Evolutionary conservation across 2,797 vertebrate species (phyloP).

Genomic region (Phataginus tricuspis): DNA sequence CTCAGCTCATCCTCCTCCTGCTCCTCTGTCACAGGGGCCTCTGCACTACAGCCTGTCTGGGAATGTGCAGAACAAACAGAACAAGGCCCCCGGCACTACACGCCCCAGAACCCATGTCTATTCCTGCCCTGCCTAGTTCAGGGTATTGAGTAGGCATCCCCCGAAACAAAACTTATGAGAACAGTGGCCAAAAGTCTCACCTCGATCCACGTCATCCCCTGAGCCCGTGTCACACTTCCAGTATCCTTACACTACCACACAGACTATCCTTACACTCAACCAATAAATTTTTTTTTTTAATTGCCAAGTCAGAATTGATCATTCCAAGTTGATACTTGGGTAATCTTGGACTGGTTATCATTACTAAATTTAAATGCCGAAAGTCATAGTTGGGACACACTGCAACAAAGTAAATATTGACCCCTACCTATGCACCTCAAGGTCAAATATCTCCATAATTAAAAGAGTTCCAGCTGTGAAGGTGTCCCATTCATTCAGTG

Average conservation of each 20-base stretch:
- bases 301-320: not conserved
- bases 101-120: not conserved
- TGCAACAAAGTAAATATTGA: not conserved
- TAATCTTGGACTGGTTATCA: not conserved
- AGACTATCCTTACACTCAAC: not conserved
- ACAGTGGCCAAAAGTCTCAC: not conserved
- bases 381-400: not conserved
- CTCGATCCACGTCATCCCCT: too few species aligned
- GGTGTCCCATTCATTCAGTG: not conserved
- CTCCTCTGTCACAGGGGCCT: not conserved
- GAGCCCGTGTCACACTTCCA: not conserved
- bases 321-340: not conserved
- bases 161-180: not conserved
- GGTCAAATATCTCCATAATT: not conserved
- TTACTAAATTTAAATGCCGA: not conserved
- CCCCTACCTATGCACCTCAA: not conserved
- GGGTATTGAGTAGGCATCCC: not conserved
- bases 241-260: too few species aligned
- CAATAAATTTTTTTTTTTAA: not conserved
- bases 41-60: not conserved
- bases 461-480: not conserved
- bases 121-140: not conserved
- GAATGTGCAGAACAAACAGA: not conserved
- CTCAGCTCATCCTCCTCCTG: not conserved
- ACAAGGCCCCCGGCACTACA: fast-evolving